Evolutionary conservation across 2,113 vertebrate genomes (phyloP).

Genomic region (Camelus bactrianus): DNA sequence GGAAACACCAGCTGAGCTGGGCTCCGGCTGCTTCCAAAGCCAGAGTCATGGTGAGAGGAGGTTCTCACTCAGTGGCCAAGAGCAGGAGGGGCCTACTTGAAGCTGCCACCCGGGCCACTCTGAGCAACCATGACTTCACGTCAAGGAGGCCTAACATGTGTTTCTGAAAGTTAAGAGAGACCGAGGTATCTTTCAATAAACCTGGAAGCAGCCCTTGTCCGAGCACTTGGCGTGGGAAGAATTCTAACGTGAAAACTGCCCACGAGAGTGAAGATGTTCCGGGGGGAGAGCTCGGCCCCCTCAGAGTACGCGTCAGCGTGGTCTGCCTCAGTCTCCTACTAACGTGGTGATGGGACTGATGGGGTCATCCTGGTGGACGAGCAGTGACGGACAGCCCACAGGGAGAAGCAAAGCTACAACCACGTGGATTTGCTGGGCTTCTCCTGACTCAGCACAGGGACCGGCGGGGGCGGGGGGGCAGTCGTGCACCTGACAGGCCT

Average conservation of each 20-base stretch:
- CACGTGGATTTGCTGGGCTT: too few species aligned
- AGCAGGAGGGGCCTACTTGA: accelerated
- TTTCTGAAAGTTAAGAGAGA: not conserved
- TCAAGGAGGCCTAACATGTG: not conserved
- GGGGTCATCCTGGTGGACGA: accelerated
- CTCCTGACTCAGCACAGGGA: not conserved
- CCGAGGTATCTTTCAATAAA: accelerated
- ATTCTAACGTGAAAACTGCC: not conserved
- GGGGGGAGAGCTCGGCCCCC: too few species aligned
- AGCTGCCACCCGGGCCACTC: accelerated
- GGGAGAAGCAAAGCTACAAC: not conserved
- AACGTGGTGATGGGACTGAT: not conserved
- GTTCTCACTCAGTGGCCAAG: not conserved
- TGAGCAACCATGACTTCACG: accelerated
- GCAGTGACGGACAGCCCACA: accelerated
- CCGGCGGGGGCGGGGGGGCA: accelerated
- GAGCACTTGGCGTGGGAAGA: not conserved
- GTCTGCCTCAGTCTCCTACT: accelerated
- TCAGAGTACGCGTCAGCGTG: too few species aligned
- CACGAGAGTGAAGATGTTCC: accelerated
- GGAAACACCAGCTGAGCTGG: accelerated
- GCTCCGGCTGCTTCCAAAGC: accelerated
- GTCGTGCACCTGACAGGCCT: not conserved
- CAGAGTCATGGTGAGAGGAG: accelerated
- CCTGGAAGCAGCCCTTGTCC: not conserved